These are phyloP conservation scores for Ctenosaura bakeri DNA, from an alignment of 2,797 vertebrate species.

Conservation along the genomic window DNA sequence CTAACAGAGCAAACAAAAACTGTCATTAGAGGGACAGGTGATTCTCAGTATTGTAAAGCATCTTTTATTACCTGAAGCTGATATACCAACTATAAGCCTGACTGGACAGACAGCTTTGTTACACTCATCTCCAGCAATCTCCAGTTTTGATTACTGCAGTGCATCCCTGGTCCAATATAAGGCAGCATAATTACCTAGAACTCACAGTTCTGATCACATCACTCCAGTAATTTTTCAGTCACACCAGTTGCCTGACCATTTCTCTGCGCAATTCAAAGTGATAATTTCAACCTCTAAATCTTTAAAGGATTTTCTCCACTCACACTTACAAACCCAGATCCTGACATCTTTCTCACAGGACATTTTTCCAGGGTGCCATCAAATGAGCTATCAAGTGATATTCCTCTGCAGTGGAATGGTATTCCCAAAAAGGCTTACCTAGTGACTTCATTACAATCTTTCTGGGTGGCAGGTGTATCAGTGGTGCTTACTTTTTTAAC, in stretches of 20 bases:
- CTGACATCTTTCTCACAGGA: neutral
- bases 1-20: constrained; percentile 68
- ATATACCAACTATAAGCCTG: neutral
- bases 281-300: no score
- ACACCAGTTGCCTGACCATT: neutral
- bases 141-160: neutral
- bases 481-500: neutral
- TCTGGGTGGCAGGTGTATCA: neutral
- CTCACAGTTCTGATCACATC: neutral
- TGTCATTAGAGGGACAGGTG: neutral
- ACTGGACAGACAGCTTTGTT: neutral
- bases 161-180: neutral
- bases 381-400: neutral
- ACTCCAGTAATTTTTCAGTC: neutral
- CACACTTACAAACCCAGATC: neutral
- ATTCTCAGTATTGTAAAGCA: neutral
- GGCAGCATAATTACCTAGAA: neutral
- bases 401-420: neutral
- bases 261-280: no score
- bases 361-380: neutral
- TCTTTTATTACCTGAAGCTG: neutral
- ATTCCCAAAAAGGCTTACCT: neutral
- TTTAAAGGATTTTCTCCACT: neutral
- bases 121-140: neutral
- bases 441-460: neutral